phyloP scores from a whole-genome alignment of 2,797 vertebrate species.

The Aphelocoma californica region DNA sequence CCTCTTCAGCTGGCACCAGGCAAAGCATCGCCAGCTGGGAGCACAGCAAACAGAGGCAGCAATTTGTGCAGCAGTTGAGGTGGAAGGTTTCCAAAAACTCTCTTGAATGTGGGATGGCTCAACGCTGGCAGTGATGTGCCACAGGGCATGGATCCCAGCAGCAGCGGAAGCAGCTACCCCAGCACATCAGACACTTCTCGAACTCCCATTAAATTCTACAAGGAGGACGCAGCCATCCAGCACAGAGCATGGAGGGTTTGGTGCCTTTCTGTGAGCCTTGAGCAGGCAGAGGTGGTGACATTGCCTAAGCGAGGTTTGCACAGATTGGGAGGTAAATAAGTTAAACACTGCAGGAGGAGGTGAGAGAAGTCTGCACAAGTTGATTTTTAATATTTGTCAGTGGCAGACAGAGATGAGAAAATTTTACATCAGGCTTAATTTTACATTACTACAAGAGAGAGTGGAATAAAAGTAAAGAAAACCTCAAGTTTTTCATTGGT shows the following conservation, averaged over 20 bases:
- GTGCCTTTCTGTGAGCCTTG: not conserved
- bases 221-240: not conserved
- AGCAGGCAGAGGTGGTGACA: not conserved
- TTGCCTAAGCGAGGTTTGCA: not conserved
- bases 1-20: not conserved
- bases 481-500: fast-evolving
- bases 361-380: not conserved
- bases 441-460: not conserved
- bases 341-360: not conserved
- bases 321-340: not conserved
- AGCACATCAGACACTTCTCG: not conserved
- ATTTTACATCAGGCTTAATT: not conserved
- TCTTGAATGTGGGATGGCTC: not conserved
- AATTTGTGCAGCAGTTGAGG: not conserved
- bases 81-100: not conserved
- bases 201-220: not conserved
- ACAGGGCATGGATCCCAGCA: not conserved
- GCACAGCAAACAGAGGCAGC: not conserved
- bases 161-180: not conserved
- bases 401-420: not conserved
- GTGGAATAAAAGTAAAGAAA: not conserved
- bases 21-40: not conserved
- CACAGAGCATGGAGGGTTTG: not conserved
- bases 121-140: not conserved
- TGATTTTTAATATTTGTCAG: not conserved